Evolutionary conservation across 2,113 vertebrate species (phyloP).

Genomic region (Nesogale talazaci): DNA sequence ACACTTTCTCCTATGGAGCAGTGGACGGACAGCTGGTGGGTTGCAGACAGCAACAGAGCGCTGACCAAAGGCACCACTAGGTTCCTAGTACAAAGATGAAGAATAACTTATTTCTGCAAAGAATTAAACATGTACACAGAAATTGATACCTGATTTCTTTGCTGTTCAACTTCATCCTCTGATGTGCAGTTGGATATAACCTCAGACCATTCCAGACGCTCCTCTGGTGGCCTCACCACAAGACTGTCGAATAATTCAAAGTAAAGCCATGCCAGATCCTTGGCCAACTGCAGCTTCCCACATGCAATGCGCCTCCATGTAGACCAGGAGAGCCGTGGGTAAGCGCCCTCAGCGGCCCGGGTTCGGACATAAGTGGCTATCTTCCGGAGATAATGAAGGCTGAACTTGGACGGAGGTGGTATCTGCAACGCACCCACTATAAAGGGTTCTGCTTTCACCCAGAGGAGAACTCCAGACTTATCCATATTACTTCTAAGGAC

Average conservation of each 20-base stretch:
- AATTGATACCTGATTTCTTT: conserved; percentile 90
- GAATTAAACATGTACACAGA: background rate
- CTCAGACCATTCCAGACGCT: conserved; percentile 93
- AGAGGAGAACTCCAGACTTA: conserved; percentile 86
- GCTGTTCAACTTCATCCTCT: conserved; percentile 90
- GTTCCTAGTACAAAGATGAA: background rate
- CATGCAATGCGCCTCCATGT: conserved; percentile 96
- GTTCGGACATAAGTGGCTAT: conserved; percentile 91
- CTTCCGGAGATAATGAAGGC: conserved; percentile 94
- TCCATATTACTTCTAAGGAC: conserved; percentile 86
- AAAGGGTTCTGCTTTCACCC: conserved; percentile 95
- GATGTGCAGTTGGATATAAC: conserved; percentile 89
- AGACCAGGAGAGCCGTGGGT: conserved; percentile 91
- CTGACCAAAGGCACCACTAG: background rate
- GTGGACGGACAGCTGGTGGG: background rate
- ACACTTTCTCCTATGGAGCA: background rate
- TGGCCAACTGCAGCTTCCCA: conserved; percentile 94
- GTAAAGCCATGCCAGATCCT: conserved; percentile 95
- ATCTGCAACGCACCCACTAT: conserved; percentile 91
- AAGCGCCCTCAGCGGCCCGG: conserved; percentile 89
- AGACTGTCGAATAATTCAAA: conserved; percentile 95
- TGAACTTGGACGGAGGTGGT: conserved; percentile 92
- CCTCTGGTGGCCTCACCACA: conserved; percentile 79
- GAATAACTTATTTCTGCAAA: conserved; percentile 27
- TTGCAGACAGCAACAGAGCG: background rate